phyloP scores from a whole-genome alignment of 2,888 invertebrate species.

The Lasius platythorax region DNA sequence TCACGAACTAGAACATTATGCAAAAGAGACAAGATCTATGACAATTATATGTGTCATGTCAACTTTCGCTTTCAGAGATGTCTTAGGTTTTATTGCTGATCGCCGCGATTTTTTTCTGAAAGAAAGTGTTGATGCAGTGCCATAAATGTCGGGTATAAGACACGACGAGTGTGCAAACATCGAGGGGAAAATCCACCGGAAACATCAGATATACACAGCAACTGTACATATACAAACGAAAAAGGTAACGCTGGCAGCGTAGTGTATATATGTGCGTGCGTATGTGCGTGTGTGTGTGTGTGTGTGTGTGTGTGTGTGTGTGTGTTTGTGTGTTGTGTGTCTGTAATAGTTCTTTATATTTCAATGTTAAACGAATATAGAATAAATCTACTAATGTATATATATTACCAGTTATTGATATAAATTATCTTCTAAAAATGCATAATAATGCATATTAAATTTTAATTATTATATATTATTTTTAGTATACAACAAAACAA shows the following conservation, averaged over 20 bases:
- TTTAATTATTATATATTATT: neutral
- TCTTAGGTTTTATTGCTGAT: slow-evolving; percentile 16
- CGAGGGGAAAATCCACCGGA: slow-evolving; percentile 42
- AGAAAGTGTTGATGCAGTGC: neutral
- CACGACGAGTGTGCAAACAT: slow-evolving; percentile 38
- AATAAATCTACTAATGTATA: neutral
- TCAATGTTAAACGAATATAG: slow-evolving; percentile 22
- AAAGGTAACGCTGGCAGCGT: neutral
- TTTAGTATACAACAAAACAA: neutral
- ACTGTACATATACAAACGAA: slow-evolving; percentile 29
- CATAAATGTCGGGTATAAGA: slow-evolving; percentile 12
- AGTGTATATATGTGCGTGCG: neutral
- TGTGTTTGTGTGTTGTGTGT: too few relatives aligned
- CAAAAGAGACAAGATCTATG: neutral
- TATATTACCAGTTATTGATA: neutral
- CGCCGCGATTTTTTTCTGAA: neutral
- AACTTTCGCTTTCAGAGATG: slow-evolving; percentile 36
- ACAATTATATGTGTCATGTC: slow-evolving; percentile 25
- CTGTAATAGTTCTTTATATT: neutral
- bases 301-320: too few relatives aligned
- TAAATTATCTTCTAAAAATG: neutral
- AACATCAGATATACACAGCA: slow-evolving; percentile 35
- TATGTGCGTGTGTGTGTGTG: too few relatives aligned
- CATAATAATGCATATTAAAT: neutral
- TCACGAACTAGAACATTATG: slow-evolving; percentile 1